phyloP scores from a whole-genome alignment of 2,113 vertebrate genomes.

The Clarias macrocephalus region DNA sequence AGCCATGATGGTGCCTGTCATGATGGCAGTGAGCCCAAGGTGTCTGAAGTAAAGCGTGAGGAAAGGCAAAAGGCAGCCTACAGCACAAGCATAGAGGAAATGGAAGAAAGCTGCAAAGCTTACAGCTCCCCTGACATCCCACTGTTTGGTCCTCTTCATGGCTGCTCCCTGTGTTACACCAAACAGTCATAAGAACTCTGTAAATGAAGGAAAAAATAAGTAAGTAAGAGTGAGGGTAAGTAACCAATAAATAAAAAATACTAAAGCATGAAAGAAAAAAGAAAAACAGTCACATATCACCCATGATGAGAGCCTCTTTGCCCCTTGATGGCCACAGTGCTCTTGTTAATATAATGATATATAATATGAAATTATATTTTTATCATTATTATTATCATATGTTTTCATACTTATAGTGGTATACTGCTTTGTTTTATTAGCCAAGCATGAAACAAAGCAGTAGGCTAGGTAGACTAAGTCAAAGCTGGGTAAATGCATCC shows the following conservation, averaged over 20 bases:
- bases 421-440: not conserved
- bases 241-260: not conserved
- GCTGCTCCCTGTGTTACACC: slow-evolving; percentile 45
- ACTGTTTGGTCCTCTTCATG: slow-evolving; percentile 81
- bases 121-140: slow-evolving; percentile 77
- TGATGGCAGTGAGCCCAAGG: slow-evolving; percentile 77
- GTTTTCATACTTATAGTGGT: too few relatives aligned
- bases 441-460: not conserved
- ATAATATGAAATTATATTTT: too few relatives aligned
- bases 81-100: slow-evolving; percentile 73
- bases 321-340: not conserved
- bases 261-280: not conserved
- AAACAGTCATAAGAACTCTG: slow-evolving; percentile 29
- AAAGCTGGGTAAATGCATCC: not conserved
- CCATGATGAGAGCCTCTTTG: not conserved
- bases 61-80: slow-evolving; percentile 80
- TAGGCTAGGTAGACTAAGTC: not conserved
- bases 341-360: not conserved
- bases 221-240: not conserved
- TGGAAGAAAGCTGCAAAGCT: slow-evolving; percentile 75
- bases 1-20: slow-evolving; percentile 80
- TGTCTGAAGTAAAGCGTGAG: slow-evolving; percentile 83
- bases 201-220: not conserved
- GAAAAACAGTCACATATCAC: not conserved
- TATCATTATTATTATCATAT: too few relatives aligned